Base-by-base conservation (phyloP, 2,113 vertebrate species). In the Bothrops jararaca region DNA sequence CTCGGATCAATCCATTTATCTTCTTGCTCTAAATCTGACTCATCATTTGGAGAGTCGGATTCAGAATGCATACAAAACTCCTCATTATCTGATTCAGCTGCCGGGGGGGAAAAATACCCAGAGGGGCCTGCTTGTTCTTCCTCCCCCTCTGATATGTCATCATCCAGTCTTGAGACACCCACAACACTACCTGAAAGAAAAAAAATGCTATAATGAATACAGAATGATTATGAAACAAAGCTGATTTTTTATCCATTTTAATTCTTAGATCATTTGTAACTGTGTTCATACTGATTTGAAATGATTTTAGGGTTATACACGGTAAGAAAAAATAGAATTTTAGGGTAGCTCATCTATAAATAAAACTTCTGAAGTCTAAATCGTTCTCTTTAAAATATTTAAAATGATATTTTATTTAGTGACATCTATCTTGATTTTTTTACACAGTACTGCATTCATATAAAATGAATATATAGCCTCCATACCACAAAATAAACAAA, bases 371-470 rank as follows among this genome's bases (percentile, higher is more conserved):
- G 34, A 64, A 29, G 93, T 95, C 92, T 93, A 95, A 95, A 94
- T 96, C 93, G 96, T 96, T 94, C 95, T 88, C 95, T 94, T 94
- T 89, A 74, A 91, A 90, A 92, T 94, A 94, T 91, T 88, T 80
- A 91, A 94, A 95, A 95, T 93, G 90, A 95, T 94, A 93, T 95
- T 96, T 95, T 95, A 93, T 95, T 95, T 92, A 87, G 96, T 96
- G 95, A 93, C 86, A 80, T 94, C 92, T 94, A 95, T 94, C 96
- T 94, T 90, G 94, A 96, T 94, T 94, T 94, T 95, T 94, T 96
- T 97, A 96, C 94, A 94, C 95, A 95, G 95, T 96, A 94, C 91
- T 92, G 91, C 93, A 95, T 96, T 94, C 95, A 92, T 95, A 95
- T 96, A 95, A 96, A 94, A 93, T 91, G 94, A 94, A 93, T 91